Evolutionary conservation across 2,113 vertebrate genomes (phyloP).

Genomic region (Myrmophylax atrothorax): DNA sequence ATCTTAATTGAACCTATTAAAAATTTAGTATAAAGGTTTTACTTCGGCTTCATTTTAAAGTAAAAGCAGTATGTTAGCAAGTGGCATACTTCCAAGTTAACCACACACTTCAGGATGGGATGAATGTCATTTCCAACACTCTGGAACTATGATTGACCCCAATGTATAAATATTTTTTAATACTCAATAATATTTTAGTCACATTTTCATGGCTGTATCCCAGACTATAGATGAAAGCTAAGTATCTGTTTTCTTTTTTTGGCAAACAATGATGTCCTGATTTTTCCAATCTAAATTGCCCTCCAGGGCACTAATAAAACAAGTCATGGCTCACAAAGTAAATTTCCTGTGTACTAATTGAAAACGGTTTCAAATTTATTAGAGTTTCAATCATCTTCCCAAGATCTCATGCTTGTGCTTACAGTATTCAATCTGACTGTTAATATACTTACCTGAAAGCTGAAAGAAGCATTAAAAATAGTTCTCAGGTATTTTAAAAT

Average conservation of each 20-base stretch:
- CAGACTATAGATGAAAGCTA: conserved; percentile 23
- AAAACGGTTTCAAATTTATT: conserved; percentile 64
- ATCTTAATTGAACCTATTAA: neutral
- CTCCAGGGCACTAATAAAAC: conserved; percentile 58
- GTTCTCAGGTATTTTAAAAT: neutral
- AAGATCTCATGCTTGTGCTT: conserved; percentile 14
- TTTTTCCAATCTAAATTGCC: conserved; percentile 64
- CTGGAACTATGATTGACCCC: conserved; percentile 44
- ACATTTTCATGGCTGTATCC: conserved; percentile 13
- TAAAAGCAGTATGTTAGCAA: neutral
- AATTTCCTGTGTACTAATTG: conserved; percentile 71
- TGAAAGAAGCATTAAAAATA: conserved; percentile 1
- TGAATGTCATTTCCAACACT: neutral
- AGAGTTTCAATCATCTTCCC: conserved; percentile 39
- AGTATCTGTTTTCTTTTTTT: conserved; percentile 56
- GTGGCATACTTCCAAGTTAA: conserved; percentile 17
- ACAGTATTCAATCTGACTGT: neutral
- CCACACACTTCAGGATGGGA: neutral
- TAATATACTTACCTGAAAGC: conserved; percentile 25
- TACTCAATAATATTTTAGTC: conserved; percentile 24
- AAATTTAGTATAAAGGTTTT: neutral
- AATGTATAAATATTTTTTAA: conserved; percentile 41
- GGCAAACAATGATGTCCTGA: conserved; percentile 52
- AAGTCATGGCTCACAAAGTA: conserved; percentile 61
- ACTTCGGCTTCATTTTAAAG: neutral